phyloP scores from a whole-genome alignment of 2,888 invertebrate species.

The Ochropleura leucogaster region DNA sequence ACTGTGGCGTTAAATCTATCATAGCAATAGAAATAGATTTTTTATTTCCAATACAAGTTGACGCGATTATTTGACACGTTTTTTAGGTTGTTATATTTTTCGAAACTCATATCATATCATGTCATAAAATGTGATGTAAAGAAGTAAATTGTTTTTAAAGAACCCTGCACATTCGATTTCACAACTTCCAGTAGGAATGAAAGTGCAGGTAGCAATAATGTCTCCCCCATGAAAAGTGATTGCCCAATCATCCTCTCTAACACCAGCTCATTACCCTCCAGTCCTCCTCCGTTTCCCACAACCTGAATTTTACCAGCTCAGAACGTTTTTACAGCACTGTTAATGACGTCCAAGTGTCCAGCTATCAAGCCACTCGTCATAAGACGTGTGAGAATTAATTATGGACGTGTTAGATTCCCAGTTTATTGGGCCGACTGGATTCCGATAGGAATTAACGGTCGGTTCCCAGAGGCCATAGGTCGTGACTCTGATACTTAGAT shows the following conservation, averaged over 20 bases:
- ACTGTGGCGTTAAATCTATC: background rate
- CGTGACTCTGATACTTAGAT: conserved; percentile 57
- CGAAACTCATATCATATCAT: too few relatives aligned
- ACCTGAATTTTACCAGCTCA: conserved; percentile 7
- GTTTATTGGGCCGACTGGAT: conserved; percentile 58
- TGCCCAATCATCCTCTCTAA: background rate
- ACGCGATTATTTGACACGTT: too few relatives aligned
- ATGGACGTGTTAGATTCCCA: conserved; percentile 67
- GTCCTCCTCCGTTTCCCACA: conserved; percentile 9
- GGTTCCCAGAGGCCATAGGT: conserved; percentile 63
- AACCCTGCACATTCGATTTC: background rate
- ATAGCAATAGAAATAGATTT: too few relatives aligned
- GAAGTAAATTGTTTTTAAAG: too few relatives aligned
- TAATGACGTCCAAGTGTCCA: conserved; percentile 60
- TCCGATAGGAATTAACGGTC: conserved; percentile 64
- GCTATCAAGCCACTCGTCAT: conserved; percentile 64
- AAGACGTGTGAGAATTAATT: conserved; percentile 76
- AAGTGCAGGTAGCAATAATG: background rate
- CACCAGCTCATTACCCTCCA: conserved; percentile 15
- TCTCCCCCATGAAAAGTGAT: background rate
- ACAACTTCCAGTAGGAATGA: background rate
- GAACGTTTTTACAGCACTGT: conserved; percentile 61
- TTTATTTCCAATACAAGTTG: too few relatives aligned
- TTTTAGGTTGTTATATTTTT: too few relatives aligned
- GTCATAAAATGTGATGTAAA: too few relatives aligned